These are phyloP conservation scores for Proterorhinus semilunaris DNA, from an alignment of 2,113 vertebrate species.

Conservation along the genomic window DNA sequence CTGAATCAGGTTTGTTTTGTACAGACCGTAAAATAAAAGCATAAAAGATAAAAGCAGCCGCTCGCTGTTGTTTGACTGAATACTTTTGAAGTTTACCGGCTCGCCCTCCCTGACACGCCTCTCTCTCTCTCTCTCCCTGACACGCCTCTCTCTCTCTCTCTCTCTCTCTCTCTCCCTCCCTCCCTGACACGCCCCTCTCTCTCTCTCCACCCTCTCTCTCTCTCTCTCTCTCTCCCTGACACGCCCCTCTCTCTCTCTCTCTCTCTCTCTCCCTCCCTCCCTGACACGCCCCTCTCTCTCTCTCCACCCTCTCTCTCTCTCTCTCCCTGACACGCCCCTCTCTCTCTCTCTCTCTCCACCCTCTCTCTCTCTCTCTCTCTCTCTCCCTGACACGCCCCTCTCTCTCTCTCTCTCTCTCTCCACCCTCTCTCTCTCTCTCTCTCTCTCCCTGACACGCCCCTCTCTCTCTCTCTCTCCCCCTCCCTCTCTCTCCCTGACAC, in stretches of 20 bases:
- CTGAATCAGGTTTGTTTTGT: no score
- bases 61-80: conserved; percentile 29
- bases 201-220: no score
- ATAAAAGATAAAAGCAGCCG: conserved; percentile 23
- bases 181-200: conserved; percentile 31
- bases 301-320: no score
- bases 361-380: conserved; percentile 50
- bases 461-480: no score
- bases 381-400: conserved; percentile 33
- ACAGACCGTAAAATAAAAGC: no score
- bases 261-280: no score
- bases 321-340: conserved; percentile 25
- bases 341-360: no score
- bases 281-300: conserved; percentile 33
- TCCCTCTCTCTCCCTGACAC: conserved; percentile 22
- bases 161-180: no score
- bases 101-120: conserved; percentile 26
- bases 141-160: no score
- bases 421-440: conserved; percentile 42
- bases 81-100: conserved; percentile 27
- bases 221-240: conserved; percentile 30
- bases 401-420: no score
- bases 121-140: conserved; percentile 38
- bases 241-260: no score
- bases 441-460: conserved; percentile 30